Evolutionary conservation across 2,113 vertebrate species (phyloP).

Genomic region (Daboia siamensis): DNA sequence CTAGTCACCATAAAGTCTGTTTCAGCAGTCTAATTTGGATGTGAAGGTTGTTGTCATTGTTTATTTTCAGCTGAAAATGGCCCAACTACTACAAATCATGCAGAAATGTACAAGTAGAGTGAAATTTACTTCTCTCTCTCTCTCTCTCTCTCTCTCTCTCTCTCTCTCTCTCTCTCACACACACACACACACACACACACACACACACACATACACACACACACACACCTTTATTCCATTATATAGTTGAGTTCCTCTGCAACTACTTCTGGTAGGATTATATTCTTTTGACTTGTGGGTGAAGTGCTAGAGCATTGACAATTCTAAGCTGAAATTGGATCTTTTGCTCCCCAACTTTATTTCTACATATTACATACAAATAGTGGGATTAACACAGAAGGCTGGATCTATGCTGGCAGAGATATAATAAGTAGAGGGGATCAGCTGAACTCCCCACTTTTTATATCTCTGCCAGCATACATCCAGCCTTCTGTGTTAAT

Average conservation of each 20-base stretch:
- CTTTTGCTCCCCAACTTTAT: not conserved
- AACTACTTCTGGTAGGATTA: not conserved
- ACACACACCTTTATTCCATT: not conserved
- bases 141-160: no score
- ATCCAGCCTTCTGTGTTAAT: not conserved
- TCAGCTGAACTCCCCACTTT: not conserved
- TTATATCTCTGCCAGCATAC: not conserved
- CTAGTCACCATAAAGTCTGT: not conserved
- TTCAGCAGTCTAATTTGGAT: not conserved
- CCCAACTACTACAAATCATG: not conserved
- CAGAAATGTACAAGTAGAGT: not conserved
- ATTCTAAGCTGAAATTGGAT: not conserved
- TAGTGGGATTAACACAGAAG: not conserved
- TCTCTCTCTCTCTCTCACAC: no score
- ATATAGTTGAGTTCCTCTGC: not conserved
- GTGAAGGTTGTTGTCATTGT: not conserved
- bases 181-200: no score
- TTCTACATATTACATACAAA: no score
- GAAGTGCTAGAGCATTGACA: not conserved
- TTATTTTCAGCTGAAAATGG: not conserved
- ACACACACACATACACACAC: no score
- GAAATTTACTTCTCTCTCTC: not conserved
- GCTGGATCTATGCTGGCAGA: not conserved
- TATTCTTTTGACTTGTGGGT: not conserved
- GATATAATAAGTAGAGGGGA: not conserved